A percentile compares a stretch with the other conserved stretches of the same genome.
Evolutionary conservation across 1,140 invertebrate genomes (phyloP).

Genomic region (Bursaphelenchus mucronatus): DNA sequence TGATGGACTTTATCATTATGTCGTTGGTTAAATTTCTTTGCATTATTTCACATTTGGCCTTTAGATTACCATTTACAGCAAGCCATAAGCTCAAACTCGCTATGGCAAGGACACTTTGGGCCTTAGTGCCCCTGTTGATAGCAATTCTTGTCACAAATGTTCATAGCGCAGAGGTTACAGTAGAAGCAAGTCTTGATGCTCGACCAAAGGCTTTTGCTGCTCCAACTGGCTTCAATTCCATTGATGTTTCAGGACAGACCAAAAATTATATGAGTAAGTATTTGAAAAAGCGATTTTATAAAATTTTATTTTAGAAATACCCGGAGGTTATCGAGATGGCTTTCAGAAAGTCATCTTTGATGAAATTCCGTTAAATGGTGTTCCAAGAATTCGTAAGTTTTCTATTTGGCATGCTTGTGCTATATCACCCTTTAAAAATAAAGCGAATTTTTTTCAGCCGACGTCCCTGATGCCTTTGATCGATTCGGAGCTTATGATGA

Average conservation of each 20-base stretch:
- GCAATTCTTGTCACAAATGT: no score
- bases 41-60: no score
- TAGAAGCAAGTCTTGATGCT: not conserved
- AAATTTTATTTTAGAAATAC: conserved; percentile 23
- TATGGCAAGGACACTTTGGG: no score
- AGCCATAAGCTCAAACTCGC: no score
- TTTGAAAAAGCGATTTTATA: not conserved
- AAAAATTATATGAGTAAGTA: conserved; percentile 32
- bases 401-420: conserved; percentile 16
- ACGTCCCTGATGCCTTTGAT: conserved; percentile 15
- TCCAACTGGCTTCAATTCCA: conserved; percentile 32
- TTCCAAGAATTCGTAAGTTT: conserved; percentile 22
- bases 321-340: conserved; percentile 49
- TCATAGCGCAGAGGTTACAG: no score
- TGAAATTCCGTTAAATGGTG: conserved; percentile 30
- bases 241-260: conserved; percentile 33
- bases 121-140: no score
- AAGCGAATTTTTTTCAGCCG: conserved; percentile 15
- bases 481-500: conserved; percentile 51
- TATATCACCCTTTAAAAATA: not conserved
- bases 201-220: conserved; percentile 31
- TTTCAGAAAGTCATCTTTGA: conserved; percentile 55
- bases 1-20: no score
- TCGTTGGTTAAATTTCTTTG: no score
- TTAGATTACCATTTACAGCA: no score